Evolutionary conservation across 2,797 vertebrate species (phyloP).

Genomic region (Pseudomugil tenellus): DNA sequence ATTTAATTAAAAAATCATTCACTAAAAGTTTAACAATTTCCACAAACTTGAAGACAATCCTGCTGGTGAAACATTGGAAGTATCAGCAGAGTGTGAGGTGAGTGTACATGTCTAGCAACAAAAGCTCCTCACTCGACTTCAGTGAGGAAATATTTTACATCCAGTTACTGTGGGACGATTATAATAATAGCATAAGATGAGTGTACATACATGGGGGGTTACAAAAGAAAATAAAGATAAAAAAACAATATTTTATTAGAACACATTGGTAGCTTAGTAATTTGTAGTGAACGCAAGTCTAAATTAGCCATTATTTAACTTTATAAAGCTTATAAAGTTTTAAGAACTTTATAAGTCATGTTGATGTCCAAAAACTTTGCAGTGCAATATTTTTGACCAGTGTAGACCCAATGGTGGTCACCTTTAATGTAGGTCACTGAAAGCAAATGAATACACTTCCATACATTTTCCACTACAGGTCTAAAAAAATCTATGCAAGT

Average conservation of each 20-base stretch:
- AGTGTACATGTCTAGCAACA: background rate
- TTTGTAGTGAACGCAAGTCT: background rate
- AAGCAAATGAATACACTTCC: background rate
- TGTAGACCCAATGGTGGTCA: too few relatives aligned
- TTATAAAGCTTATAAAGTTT: too few relatives aligned
- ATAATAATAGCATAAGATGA: background rate
- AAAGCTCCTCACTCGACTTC: background rate
- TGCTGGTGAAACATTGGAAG: slow-evolving; percentile 25
- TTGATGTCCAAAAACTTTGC: too few relatives aligned
- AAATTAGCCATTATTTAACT: background rate
- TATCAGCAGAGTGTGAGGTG: slow-evolving; percentile 2
- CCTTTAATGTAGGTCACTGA: slow-evolving; percentile 5
- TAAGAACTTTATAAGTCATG: too few relatives aligned
- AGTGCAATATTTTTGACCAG: background rate
- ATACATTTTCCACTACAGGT: too few relatives aligned
- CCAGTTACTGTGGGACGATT: background rate
- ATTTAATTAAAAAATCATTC: slow-evolving; percentile 2
- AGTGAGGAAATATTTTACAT: background rate
- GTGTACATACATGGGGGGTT: background rate
- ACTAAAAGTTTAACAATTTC: background rate
- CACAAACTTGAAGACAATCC: slow-evolving; percentile 4
- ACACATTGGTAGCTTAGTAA: background rate
- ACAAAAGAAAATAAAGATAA: too few relatives aligned
- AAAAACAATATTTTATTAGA: background rate
- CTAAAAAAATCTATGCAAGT: too few relatives aligned